Percentiles rank a stretch among this genome's conserved stretches.
Evolutionary conservation across 2,113 vertebrate species (phyloP).

Genomic region (Tachysurus vachellii): DNA sequence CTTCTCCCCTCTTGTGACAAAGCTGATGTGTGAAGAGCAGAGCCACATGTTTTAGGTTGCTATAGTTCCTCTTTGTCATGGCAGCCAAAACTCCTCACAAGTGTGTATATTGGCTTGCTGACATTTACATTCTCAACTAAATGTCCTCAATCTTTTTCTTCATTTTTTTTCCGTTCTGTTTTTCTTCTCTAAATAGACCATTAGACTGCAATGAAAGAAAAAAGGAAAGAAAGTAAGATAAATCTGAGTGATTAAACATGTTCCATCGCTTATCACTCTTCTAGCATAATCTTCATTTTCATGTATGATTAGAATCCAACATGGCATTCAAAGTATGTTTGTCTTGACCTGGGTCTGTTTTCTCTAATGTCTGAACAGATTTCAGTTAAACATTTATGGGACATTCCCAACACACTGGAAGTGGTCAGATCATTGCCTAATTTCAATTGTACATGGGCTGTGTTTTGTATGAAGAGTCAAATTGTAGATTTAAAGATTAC

Average conservation of each 20-base stretch:
- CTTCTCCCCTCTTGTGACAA: slow-evolving; percentile 9
- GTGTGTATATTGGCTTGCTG: slow-evolving; percentile 21
- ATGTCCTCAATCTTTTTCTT: not conserved
- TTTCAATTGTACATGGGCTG: not conserved
- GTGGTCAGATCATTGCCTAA: not conserved
- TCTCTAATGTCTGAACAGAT: slow-evolving; percentile 11
- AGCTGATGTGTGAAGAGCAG: not conserved
- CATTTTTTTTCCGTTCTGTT: too few relatives aligned
- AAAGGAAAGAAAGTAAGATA: not conserved
- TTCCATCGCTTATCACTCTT: not conserved
- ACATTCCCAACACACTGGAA: not conserved
- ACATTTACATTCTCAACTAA: slow-evolving; percentile 38
- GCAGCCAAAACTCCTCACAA: slow-evolving; percentile 24
- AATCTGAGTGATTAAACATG: not conserved
- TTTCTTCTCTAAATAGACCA: not conserved
- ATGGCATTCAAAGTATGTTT: slow-evolving; percentile 1
- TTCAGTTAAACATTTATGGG: not conserved
- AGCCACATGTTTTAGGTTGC: slow-evolving; percentile 27
- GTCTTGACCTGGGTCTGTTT: not conserved
- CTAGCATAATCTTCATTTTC: not conserved
- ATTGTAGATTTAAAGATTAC: slow-evolving; percentile 10
- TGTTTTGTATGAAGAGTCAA: not conserved
- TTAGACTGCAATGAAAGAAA: not conserved
- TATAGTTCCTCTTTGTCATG: slow-evolving; percentile 23
- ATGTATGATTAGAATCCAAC: not conserved